Evolutionary conservation across 2,113 vertebrate genomes (phyloP).

Genomic region (Madoqua kirkii): DNA sequence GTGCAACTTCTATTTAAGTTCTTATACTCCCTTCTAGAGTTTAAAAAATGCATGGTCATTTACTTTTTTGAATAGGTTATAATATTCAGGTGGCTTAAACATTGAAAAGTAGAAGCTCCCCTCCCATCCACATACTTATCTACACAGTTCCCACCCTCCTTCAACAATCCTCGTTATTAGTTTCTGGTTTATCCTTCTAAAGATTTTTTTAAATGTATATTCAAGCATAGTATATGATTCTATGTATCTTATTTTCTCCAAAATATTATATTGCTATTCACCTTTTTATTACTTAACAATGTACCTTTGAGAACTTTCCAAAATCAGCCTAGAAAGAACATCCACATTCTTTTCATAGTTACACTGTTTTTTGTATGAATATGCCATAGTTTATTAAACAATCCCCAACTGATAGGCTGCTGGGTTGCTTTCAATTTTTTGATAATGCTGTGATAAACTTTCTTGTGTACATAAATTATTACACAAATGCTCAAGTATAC

Average conservation of each 20-base stretch:
- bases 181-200: background rate
- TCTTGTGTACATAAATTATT: background rate
- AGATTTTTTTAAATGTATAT: background rate
- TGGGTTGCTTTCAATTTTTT: background rate
- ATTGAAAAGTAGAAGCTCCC: background rate
- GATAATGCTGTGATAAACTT: background rate
- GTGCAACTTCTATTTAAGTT: background rate
- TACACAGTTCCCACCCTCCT: background rate
- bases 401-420: background rate
- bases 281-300: background rate
- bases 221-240: background rate
- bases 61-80: background rate
- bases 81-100: background rate
- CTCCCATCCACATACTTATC: background rate
- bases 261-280: background rate
- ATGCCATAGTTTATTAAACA: background rate
- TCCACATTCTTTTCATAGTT: background rate
- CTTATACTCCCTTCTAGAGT: background rate
- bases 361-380: background rate
- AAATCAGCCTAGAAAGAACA: background rate
- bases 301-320: background rate
- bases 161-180: background rate
- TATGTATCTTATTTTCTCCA: background rate
- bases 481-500: background rate
- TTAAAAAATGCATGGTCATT: background rate